These are phyloP conservation scores for Sprattus sprattus DNA, from an alignment of 2,113 vertebrate genomes.

Conservation along the genomic window DNA sequence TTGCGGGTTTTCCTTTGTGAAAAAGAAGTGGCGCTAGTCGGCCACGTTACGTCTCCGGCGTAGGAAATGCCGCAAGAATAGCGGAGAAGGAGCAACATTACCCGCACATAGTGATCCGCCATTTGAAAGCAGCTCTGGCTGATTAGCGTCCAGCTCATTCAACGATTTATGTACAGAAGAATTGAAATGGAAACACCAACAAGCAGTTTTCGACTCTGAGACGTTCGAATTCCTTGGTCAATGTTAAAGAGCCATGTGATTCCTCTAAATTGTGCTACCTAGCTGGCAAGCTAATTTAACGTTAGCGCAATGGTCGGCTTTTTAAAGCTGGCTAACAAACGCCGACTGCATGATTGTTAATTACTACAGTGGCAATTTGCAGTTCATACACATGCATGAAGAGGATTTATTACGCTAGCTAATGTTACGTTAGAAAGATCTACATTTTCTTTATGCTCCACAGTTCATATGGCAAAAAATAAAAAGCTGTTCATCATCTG, in stretches of 20 bases:
- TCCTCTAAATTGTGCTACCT: neutral
- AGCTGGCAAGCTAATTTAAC: neutral
- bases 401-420: neutral
- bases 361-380: neutral
- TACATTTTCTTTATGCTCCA: neutral
- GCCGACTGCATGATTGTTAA: neutral
- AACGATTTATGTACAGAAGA: neutral
- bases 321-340: neutral
- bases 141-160: neutral
- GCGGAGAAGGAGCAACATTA: slow-evolving; percentile 33
- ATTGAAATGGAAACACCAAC: neutral
- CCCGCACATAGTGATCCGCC: slow-evolving; percentile 2
- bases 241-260: slow-evolving; percentile 1
- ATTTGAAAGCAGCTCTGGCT: slow-evolving; percentile 9
- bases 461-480: neutral
- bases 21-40: slow-evolving; percentile 50
- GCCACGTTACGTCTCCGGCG: slow-evolving; percentile 65
- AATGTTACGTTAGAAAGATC: neutral
- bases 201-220: neutral
- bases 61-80: slow-evolving; percentile 63
- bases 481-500: neutral
- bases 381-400: neutral
- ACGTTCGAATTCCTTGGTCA: neutral
- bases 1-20: slow-evolving; percentile 75
- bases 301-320: neutral